Conservation (phyloP, 2,113 vertebrate species). For the Bos taurus region ARS-UCD2.0 NC_037347.1:38458001-38458500, state of each 20-base stretch:
- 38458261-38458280: background rate
- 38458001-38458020: background rate
- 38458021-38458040: background rate
- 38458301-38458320: too few relatives aligned
- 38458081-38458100: background rate
- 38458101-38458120: fast-evolving
- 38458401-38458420: background rate
- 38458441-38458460: background rate
- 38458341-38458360: too few relatives aligned
- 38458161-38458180: background rate
- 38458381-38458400: background rate
- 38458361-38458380: background rate
- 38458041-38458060: background rate
- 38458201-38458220: background rate
- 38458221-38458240: background rate
- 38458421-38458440: background rate
- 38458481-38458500: background rate
- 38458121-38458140: background rate
- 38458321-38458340: too few relatives aligned
- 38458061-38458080: background rate
- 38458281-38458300: background rate
- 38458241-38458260: background rate
- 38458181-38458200: background rate
- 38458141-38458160: background rate
- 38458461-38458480: background rate